Base-by-base conservation (phyloP, 2,888 invertebrate species). In the Rambutsinella grinnellia region DNA sequence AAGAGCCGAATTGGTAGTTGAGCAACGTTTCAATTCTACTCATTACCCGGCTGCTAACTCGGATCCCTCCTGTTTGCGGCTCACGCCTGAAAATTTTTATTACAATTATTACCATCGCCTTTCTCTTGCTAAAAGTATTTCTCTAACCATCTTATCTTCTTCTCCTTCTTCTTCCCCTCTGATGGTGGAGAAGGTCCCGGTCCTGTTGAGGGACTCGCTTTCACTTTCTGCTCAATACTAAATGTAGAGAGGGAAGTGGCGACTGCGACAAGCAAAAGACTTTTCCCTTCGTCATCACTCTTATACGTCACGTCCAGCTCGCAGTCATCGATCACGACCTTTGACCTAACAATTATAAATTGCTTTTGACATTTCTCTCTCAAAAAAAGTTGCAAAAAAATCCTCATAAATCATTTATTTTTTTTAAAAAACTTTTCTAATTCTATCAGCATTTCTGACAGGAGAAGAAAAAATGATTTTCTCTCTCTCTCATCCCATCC, bases 271-370 rank as follows among this genome's bases (percentile, higher is more conserved):
- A 83, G 71, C 15, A 83, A 54, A 15, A 83, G 69, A 51, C 81
- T 77, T 27, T 79, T 74, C n/a, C 82, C 83, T 10, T 85, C 66
- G 51, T 82, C 80, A 67, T 83, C 83, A 75, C 82, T 82, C 62
- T 68, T 69, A 72, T 82, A 83, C 8, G 76, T 70, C 23, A 83
- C 81, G 47, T 81, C 81, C 76, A 81, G 78, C 36, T 77, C 66
- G 26, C 80, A 79, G 8, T 79, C 81, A 62, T 81, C 81, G 28
- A 82, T 79, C 46, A 71, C 65, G 5, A 83, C 78, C 58, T 66
- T 71, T 10, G 83, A 83, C 57, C 83, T 83, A 26, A 6, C n/a
- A n/a, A n/a, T n/a, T n/a, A n/a, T n/a, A n/a, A n/a, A n/a, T n/a
- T n/a, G n/a, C n/a, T n/a, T 17, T 44, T 6, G 44, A 10, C 6